Evolutionary conservation across 2,888 invertebrate species (phyloP).

Genomic region (Platycnemis pennipes): DNA sequence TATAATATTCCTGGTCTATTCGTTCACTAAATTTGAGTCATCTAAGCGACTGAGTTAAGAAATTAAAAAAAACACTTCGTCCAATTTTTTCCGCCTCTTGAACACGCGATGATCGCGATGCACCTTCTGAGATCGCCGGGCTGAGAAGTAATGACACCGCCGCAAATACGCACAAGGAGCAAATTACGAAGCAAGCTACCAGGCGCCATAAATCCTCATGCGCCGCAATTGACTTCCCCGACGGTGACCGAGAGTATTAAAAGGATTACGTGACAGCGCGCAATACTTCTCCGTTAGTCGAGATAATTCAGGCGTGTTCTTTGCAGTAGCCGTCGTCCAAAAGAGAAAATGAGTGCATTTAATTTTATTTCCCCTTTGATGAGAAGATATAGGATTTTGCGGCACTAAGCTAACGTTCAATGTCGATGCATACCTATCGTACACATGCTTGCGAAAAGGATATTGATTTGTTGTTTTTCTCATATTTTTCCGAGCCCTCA

Average conservation of each 20-base stretch:
- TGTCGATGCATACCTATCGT: neutral
- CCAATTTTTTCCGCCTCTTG: neutral
- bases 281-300: neutral
- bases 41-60: neutral
- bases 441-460: neutral
- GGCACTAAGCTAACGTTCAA: neutral
- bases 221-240: neutral
- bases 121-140: neutral
- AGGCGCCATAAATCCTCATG: conserved; percentile 1
- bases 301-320: conserved; percentile 18
- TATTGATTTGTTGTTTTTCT: neutral
- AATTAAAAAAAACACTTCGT: neutral
- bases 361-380: neutral
- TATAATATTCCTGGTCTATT: neutral
- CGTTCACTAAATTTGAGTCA: neutral
- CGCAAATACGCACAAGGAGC: neutral
- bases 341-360: neutral
- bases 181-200: neutral
- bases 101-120: neutral
- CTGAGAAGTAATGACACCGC: neutral
- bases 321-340: neutral
- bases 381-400: neutral
- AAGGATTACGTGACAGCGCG: conserved; percentile 15
- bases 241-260: neutral
- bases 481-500: neutral